Percentiles rank a stretch among this genome's conserved stretches.
phyloP scores from a whole-genome alignment of 2,797 vertebrate species.

The Lepus oiostolus region DNA sequence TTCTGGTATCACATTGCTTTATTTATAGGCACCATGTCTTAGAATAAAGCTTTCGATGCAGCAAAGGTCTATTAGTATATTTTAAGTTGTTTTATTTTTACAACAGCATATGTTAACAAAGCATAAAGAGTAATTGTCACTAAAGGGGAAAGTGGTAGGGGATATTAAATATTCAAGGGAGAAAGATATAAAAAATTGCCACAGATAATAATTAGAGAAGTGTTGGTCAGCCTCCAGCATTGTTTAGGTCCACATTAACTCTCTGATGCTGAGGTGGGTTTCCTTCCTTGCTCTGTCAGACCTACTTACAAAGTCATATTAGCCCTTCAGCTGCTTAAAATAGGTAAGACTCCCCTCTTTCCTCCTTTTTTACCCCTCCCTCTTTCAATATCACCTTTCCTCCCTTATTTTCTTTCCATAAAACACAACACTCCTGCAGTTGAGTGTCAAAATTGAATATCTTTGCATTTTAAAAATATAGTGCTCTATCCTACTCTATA shows the following conservation, averaged over 20 bases:
- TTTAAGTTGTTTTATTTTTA: conserved; percentile 55
- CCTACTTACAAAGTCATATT: conserved; percentile 53
- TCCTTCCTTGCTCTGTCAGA: conserved; percentile 51
- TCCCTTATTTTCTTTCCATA: neutral
- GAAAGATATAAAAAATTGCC: neutral
- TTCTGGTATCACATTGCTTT: neutral
- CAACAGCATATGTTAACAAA: neutral
- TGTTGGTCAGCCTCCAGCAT: neutral
- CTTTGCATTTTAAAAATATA: conserved; percentile 40
- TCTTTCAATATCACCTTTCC: neutral
- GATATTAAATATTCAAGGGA: neutral
- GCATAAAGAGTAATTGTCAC: neutral
- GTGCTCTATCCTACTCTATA: neutral
- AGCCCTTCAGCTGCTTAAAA: conserved; percentile 45
- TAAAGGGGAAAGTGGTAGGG: neutral
- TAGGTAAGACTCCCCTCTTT: neutral
- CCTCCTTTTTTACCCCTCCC: conserved; percentile 25
- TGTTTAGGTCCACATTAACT: neutral
- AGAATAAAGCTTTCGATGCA: conserved; percentile 34
- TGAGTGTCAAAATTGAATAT: neutral
- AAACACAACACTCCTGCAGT: neutral
- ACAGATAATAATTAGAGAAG: neutral
- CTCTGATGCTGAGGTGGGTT: neutral
- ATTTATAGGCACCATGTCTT: conserved; percentile 35
- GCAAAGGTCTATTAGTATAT: conserved; percentile 15